Evolutionary conservation across 2,113 vertebrate species (phyloP).

Genomic region (Nanger granti): DNA sequence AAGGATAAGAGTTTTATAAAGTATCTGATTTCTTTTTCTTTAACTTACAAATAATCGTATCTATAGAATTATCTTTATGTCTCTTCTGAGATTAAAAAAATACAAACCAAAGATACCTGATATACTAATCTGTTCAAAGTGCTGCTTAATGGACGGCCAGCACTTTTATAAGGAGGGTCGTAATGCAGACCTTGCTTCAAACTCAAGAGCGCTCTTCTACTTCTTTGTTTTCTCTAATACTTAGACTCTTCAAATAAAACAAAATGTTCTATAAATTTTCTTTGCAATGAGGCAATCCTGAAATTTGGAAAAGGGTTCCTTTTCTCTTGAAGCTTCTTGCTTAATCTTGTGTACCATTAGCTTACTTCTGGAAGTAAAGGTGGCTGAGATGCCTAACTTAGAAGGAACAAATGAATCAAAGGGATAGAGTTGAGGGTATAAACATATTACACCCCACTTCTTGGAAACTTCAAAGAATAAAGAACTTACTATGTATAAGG

Average conservation of each 20-base stretch:
- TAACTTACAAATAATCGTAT: constrained; percentile 5
- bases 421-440: background rate
- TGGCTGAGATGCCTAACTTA: background rate
- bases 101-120: background rate
- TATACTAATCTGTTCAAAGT: background rate
- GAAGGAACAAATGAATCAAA: background rate
- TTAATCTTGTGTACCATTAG: background rate
- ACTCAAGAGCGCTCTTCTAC: background rate
- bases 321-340: background rate
- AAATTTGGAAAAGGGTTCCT: background rate
- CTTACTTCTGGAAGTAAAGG: background rate
- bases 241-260: background rate
- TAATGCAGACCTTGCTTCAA: background rate
- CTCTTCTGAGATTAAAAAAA: constrained; percentile 24
- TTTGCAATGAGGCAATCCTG: background rate
- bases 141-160: background rate
- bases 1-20: background rate
- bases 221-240: background rate
- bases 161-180: background rate
- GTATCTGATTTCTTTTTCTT: background rate
- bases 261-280: background rate
- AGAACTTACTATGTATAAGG: background rate
- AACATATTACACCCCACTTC: background rate
- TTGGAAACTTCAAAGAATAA: background rate
- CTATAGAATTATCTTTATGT: background rate